These are phyloP conservation scores for Megalops cyprinoides DNA, from an alignment of 2,797 vertebrate species.

Conservation along the genomic window DNA sequence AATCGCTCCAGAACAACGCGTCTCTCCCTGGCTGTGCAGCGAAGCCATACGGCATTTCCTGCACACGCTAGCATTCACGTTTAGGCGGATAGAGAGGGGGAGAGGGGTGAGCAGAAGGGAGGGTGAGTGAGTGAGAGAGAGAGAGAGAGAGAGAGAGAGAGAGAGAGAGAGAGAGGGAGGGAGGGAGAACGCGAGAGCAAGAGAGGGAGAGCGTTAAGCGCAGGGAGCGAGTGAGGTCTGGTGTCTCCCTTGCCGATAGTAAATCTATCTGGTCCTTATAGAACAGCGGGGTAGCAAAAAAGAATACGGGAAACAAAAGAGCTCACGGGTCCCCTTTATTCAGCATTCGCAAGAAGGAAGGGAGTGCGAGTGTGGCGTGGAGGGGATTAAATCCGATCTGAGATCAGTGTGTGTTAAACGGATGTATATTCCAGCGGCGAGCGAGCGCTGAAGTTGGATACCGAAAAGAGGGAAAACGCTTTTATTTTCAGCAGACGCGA, in stretches of 20 bases:
- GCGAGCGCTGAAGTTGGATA: conserved; percentile 68
- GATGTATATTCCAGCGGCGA: conserved; percentile 65
- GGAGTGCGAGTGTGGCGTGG: conserved; percentile 21
- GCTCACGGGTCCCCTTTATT: conserved; percentile 46
- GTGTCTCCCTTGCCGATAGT: conserved; percentile 60
- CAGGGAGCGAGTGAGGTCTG: conserved; percentile 44
- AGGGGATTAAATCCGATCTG: conserved; percentile 62
- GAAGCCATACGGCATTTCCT: conserved; percentile 76
- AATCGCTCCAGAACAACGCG: conserved; percentile 19
- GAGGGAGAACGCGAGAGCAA: conserved; percentile 42
- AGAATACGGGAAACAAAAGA: conserved; percentile 41
- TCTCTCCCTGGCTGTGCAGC: conserved; percentile 64
- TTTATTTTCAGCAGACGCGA: conserved; percentile 30
- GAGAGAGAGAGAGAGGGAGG: conserved; percentile 45
- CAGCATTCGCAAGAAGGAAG: not conserved
- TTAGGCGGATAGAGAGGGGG: conserved; percentile 40
- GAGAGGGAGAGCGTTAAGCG: conserved; percentile 43
- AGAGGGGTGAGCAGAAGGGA: conserved; percentile 63
- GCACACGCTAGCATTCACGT: conserved; percentile 54
- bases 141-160: conserved; percentile 42
- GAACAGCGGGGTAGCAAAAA: conserved; percentile 43
- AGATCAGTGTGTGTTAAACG: conserved; percentile 45
- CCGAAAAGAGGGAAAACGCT: conserved; percentile 50
- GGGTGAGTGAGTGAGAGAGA: conserved; percentile 48
- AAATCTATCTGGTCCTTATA: conserved; percentile 61